Conservation (phyloP, 2,888 invertebrate genomes). For the Chaitophorus viminalis region DNA sequence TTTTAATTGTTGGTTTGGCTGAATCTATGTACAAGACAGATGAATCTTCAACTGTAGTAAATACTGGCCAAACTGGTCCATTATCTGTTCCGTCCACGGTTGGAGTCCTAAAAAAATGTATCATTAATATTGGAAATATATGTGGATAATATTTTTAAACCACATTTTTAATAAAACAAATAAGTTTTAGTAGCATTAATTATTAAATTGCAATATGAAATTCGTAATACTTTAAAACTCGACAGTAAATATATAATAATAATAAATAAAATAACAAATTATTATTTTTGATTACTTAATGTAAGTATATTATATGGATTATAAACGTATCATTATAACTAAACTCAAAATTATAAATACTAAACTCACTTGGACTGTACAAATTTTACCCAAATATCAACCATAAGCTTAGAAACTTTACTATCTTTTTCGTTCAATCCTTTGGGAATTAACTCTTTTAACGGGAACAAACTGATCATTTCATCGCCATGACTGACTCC, state of each 20-base stretch:
- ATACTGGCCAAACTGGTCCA: conserved; percentile 35
- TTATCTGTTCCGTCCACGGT: conserved; percentile 11
- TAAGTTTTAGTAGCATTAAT: no score
- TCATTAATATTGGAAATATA: no score
- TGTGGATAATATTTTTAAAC: no score
- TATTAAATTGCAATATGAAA: no score
- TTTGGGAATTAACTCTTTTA: conserved; percentile 16
- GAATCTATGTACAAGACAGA: conserved; percentile 29
- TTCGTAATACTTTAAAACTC: no score
- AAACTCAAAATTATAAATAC: not conserved
- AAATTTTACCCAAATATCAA: conserved; percentile 61
- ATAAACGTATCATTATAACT: no score
- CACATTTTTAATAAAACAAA: no score
- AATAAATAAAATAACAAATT: no score
- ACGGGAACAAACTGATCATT: conserved; percentile 61
- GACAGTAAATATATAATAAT: no score
- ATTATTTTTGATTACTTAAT: no score
- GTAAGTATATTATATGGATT: no score
- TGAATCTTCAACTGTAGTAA: conserved; percentile 31
- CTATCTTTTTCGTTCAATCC: conserved; percentile 23
- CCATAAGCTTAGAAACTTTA: conserved; percentile 45
- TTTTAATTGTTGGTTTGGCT: not conserved
- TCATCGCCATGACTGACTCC: conserved; percentile 62
- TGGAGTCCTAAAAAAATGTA: conserved; percentile 13
- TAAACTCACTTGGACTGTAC: conserved; percentile 46